These are phyloP conservation scores for Dolichotis patagonum DNA, from an alignment of 2,113 vertebrate genomes.

Conservation along the genomic window DNA sequence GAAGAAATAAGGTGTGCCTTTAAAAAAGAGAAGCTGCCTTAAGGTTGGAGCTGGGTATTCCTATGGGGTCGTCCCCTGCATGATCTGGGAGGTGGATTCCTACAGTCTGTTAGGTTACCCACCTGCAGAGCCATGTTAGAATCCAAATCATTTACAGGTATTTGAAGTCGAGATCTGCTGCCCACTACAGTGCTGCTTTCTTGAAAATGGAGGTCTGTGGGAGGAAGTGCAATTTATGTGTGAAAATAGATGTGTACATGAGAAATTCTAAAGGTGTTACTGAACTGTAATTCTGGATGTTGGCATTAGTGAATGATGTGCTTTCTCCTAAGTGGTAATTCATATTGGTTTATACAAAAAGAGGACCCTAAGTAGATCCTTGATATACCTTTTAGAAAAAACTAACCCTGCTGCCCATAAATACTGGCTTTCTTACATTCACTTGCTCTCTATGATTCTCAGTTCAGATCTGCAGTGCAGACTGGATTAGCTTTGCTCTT, in stretches of 20 bases:
- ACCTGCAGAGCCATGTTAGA: not conserved
- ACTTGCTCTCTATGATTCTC: not conserved
- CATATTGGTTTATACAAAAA: not conserved
- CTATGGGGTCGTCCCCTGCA: not conserved
- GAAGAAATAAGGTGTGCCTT: not conserved
- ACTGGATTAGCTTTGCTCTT: not conserved
- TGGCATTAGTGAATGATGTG: not conserved
- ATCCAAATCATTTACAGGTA: not conserved
- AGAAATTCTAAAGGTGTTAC: not conserved
- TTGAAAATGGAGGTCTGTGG: not conserved
- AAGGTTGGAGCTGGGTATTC: not conserved
- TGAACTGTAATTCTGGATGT: not conserved
- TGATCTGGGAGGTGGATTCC: not conserved
- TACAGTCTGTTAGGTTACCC: not conserved
- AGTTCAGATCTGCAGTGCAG: not conserved
- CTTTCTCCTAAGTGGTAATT: not conserved
- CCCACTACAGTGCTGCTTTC: not conserved
- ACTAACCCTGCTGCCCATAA: not conserved
- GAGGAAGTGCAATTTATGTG: not conserved
- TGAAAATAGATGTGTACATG: not conserved
- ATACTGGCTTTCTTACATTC: not conserved
- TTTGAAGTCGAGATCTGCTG: not conserved
- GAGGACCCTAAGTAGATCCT: not conserved
- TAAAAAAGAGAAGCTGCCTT: not conserved
- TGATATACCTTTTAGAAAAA: not conserved